Evolutionary conservation across 2,888 invertebrate species (phyloP), one percentile per base, ranked within the genome.

Genomic region (Rotaria sp.): DNA sequence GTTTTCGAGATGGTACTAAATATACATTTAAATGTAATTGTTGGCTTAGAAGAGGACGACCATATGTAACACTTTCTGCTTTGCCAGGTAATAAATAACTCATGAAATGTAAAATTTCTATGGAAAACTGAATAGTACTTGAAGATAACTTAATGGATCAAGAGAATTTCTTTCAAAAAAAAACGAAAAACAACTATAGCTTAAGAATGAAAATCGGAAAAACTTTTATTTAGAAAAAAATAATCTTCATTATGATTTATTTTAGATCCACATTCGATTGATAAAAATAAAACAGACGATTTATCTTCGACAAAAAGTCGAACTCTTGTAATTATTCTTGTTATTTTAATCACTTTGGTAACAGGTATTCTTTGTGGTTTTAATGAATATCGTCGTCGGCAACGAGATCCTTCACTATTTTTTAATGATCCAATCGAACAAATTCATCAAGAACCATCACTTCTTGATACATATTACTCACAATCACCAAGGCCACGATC

Each of bases 1-100:
- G 80, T 45, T 1, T 8, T 5, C 24, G 3, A 18, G 80, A 80
- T n/a, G 13, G 45, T n/a, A 26, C 11, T 0, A n/a, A 41, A 45
- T 80, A 45, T 15, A 26, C 15, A 80, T 80, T 80, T 35, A 21
- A 45, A 45, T 80, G 80, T n/a, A n/a, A 80, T 80, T 80, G 80
- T 45, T 80, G 80, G 80, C 26, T 80, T 4, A 45, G n/a, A 80
- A 4, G 41, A 80, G 35, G 15, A 1, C 67, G 35, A 7, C 67
- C 67, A 35, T 67, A 67, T 67, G 21, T 18, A 67, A 67, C 67
- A 35, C 35, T 67, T 67, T 67, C 35, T 67, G 8, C 35, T 8
- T 15, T n/a, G 3, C 18, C 11, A 30, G 30, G 67, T 35, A 67
- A 67, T 55, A 26, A 55, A 24, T 24, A 8, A 55, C 24, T 4